A percentile compares a stretch with the other conserved stretches of the same genome.
Conservation (phyloP, 2,797 vertebrate species). For the Pangasius larnaudii region DNA sequence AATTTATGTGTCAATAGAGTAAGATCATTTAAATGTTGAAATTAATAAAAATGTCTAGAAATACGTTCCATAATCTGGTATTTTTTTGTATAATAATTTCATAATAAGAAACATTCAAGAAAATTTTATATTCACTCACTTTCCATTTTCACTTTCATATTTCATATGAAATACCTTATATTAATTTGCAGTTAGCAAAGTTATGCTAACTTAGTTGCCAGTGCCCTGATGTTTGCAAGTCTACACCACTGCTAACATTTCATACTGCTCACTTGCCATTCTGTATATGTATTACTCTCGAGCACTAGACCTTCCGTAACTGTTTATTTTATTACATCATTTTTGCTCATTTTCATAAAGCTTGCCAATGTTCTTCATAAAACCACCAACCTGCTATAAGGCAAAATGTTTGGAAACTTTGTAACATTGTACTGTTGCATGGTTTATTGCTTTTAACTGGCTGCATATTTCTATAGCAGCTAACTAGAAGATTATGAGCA, state of each 20-base stretch:
- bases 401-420: neutral
- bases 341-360: neutral
- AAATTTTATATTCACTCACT: no score
- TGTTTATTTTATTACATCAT: neutral
- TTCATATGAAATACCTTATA: no score
- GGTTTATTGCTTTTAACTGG: neutral
- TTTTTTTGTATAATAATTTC: no score
- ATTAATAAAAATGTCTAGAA: no score
- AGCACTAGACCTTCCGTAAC: neutral
- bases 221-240: neutral
- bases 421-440: neutral
- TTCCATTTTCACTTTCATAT: no score
- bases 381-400: no score
- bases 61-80: no score
- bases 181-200: no score
- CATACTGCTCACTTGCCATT: neutral
- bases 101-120: neutral
- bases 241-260: neutral
- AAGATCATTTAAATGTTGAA: no score
- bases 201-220: no score
- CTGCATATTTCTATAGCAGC: neutral
- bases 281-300: neutral
- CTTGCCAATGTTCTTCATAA: neutral
- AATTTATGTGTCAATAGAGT: no score
- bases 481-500: neutral